Percentiles rank a stretch among this genome's conserved stretches.
These are phyloP conservation scores for Pygoscelis antarcticus DNA, from an alignment of 2,113 vertebrate genomes.

Conservation along the genomic window DNA sequence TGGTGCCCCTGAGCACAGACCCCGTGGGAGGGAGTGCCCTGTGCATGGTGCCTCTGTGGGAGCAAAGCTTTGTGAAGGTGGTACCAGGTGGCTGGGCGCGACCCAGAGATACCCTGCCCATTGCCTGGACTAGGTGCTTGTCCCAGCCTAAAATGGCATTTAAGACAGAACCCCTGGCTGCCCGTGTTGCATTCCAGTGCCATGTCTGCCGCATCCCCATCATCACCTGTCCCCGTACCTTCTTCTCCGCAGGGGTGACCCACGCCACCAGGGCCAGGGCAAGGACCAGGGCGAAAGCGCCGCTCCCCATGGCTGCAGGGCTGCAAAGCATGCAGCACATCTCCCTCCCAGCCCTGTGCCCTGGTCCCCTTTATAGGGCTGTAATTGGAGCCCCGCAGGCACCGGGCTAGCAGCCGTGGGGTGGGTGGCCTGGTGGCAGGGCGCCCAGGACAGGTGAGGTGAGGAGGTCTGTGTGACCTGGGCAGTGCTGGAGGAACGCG, in stretches of 20 bases:
- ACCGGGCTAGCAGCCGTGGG: background rate
- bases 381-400: background rate
- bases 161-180: background rate
- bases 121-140: background rate
- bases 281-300: background rate
- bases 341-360: background rate
- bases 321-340: accelerated
- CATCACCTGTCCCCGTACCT: background rate
- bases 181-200: background rate
- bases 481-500: background rate
- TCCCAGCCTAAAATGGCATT: background rate
- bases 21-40: background rate
- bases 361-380: background rate
- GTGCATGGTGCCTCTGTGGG: background rate
- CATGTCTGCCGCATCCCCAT: background rate
- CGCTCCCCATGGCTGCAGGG: background rate
- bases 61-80: background rate
- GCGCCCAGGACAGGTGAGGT: background rate
- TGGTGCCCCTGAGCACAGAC: background rate
- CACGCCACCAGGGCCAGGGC: background rate
- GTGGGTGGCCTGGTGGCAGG: background rate
- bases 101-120: background rate
- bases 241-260: background rate
- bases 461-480: conserved; percentile 28
- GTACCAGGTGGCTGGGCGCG: background rate